Conservation (phyloP, 2,113 vertebrate genomes). For the Myanophis thanlyinensis region DNA sequence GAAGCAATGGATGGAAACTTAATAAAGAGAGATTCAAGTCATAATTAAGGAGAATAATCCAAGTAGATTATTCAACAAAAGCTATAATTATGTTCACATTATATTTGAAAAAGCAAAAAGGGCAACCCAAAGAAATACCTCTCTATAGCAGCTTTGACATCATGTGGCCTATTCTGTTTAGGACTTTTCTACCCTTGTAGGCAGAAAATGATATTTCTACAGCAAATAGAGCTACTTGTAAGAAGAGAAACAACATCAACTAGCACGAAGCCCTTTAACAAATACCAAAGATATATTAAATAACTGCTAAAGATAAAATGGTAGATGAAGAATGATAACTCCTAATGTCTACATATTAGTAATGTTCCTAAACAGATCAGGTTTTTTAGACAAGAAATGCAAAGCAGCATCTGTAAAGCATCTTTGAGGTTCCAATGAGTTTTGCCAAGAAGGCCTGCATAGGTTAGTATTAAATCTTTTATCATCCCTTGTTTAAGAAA, state of each 20-base stretch:
- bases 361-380: background rate
- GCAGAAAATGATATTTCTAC: conserved; percentile 32
- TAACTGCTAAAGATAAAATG: conserved; percentile 1
- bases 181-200: background rate
- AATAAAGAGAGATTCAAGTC: too few species aligned
- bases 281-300: conserved; percentile 41
- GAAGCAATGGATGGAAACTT: too few species aligned
- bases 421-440: conserved; percentile 27
- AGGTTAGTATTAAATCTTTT: background rate
- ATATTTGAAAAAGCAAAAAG: background rate
- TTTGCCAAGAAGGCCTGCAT: conserved; percentile 22
- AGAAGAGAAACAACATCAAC: conserved; percentile 26
- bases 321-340: conserved; percentile 14
- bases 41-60: too few species aligned
- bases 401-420: conserved; percentile 10
- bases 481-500: background rate
- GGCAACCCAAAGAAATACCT: background rate
- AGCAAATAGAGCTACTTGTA: conserved; percentile 12
- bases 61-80: background rate
- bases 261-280: conserved; percentile 15
- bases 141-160: background rate
- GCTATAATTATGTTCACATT: background rate
- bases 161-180: background rate
- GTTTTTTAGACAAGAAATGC: conserved; percentile 11
- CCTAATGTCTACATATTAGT: conserved; percentile 17